Evolutionary conservation across 2,113 vertebrate genomes (phyloP), one percentile per base, ranked within the genome.

Genomic region (Psilopsiagon aurifrons): DNA sequence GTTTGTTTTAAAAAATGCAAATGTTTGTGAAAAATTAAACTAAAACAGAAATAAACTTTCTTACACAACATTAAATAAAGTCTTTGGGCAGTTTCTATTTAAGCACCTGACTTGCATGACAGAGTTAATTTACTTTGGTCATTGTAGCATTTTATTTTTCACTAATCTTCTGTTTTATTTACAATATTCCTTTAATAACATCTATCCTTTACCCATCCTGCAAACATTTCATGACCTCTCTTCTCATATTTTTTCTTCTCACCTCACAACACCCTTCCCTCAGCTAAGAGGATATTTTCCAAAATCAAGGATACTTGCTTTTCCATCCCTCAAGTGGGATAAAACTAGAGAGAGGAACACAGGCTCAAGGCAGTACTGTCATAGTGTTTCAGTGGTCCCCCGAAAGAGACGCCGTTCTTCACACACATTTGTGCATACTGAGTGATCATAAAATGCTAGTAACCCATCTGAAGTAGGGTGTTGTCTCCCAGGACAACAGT

Each of bases 1-100:
- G 41, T 59, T 95, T 94, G 46, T 86, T 94, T 92, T 76, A 33
- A 93, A 88, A 89, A 90, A 92, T 77, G 81, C 57, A 96, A 94
- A 89, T 85, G 46, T 94, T 95, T 92, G 83, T 84, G 59, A 94
- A 88, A 96, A 94, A 82, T 49, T 29, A 90, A 90, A 77, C 57
- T 88, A 43, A 92, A 95, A 25, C 74, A 91, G 41, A 91, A 93
- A 85, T 84, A 82, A 82, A 47, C 28, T 80, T 85, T 74, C 63
- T 54, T 70, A 74, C 12, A 86, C 83, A 92, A 63, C 37, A 77
- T 84, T 94, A 93, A 92, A 80, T 86, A 46, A 88, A 66, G 37
- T 70, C 63, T 90, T 83, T 39, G 51, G 41, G 43, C 43, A 54
- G 60, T 90, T 93, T 62, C 46, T 83, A 75, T 89, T 68, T 84